phyloP scores from a whole-genome alignment of 2,888 invertebrate genomes.

The Leptinotarsa peninsularis region DNA sequence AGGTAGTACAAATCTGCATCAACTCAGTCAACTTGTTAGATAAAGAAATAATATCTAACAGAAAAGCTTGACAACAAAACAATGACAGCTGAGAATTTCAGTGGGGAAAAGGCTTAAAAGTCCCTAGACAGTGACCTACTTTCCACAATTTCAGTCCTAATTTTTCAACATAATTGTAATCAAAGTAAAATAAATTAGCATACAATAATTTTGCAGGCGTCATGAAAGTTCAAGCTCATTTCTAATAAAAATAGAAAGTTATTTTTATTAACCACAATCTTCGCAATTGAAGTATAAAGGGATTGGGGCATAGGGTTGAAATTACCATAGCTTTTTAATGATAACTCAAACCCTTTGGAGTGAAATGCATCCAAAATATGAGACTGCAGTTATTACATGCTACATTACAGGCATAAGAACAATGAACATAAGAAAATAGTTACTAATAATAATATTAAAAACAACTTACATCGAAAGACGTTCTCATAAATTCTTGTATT shows the following conservation, averaged over 20 bases:
- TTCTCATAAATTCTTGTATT: slow-evolving; percentile 53
- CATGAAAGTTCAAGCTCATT: not conserved
- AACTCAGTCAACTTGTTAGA: not conserved
- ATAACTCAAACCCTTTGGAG: not conserved
- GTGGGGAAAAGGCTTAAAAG: slow-evolving; percentile 52
- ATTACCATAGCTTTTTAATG: not conserved
- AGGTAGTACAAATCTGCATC: slow-evolving; percentile 4
- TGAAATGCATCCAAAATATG: slow-evolving; percentile 9
- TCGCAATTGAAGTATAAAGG: too few relatives aligned
- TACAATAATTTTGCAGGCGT: not conserved
- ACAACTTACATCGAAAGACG: slow-evolving; percentile 16
- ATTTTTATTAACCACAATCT: too few relatives aligned
- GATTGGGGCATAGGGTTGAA: too few relatives aligned
- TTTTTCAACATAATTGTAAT: slow-evolving; percentile 32
- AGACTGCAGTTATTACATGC: slow-evolving; percentile 6
- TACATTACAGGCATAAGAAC: not conserved
- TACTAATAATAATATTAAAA: not conserved
- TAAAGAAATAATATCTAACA: slow-evolving; percentile 16
- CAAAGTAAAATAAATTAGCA: slow-evolving; percentile 30
- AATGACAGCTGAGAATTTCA: slow-evolving; percentile 48
- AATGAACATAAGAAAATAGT: slow-evolving; percentile 7
- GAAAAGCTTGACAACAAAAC: slow-evolving; percentile 44
- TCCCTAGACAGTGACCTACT: slow-evolving; percentile 59
- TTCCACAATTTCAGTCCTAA: slow-evolving; percentile 44
- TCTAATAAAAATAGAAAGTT: not conserved